Base-by-base conservation (phyloP, 1,140 invertebrate genomes). In the Aphis gossypii region DNA sequence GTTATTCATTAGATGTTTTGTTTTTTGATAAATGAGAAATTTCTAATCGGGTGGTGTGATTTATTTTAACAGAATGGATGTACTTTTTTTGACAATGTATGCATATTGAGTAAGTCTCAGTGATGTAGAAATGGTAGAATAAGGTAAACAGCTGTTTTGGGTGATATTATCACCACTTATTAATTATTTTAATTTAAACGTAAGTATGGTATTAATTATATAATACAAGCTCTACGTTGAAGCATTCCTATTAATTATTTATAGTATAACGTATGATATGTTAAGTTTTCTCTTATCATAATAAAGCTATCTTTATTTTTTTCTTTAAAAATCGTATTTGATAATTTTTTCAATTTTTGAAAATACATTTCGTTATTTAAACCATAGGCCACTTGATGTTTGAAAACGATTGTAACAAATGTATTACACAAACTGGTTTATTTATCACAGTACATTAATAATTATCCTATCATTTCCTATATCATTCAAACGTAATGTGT, bases 21-120 rank as follows among this genome's bases (percentile, higher is more conserved):
- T 90, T 90, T 90, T 90, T 90, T 90, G 89, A 90, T 90, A 90
- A 90, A 90, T 44, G 89, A 60, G 38, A 68, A 90, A 44, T 90
- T 90, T 90, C 51, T 90, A 44, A 90, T 87, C 30, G 54, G 89
- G 56, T 46, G 89, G 89, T 90, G 38, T 90, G 89, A 68, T 90
- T 90, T 90, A 41, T 90, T 90, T 90, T 90, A 90, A 18, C 30
- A 90, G 48, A 60, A 56, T 11, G 48, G 88, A 68, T 90, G 54
- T 90, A 60, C 2, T 44, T 90, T 90, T 68, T 90, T 68, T 90
- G 38, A 60, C 18, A 90, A 90, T 90, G 89, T 90, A 90, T 54
- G 88, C 54, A 90, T 90, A 38, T 90, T 56, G 54, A 44, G 54
- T 41, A 44, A 7, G 41, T 25, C 54, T 23, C 89, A 90, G n/a